phyloP scores from a whole-genome alignment of 2,888 invertebrate species.

The Xestobium rufovillosum region DNA sequence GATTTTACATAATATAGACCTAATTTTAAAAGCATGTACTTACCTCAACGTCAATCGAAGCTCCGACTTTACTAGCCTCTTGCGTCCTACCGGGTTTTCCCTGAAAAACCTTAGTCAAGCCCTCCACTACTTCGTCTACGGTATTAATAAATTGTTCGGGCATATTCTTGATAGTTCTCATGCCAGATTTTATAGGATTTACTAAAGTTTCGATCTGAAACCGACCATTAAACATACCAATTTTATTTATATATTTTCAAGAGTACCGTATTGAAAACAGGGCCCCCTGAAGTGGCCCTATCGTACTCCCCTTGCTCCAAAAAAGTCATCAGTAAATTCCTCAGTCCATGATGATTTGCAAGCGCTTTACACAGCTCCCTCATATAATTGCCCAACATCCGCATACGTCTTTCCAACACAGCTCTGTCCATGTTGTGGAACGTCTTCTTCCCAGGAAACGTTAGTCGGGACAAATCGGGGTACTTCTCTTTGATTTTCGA shows the following conservation, averaged over 20 bases:
- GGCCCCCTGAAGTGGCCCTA: slow-evolving; percentile 52
- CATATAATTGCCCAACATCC: slow-evolving; percentile 74
- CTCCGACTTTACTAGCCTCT: slow-evolving; percentile 44
- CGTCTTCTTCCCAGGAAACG: slow-evolving; percentile 88
- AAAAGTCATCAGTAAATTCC: slow-evolving; percentile 55
- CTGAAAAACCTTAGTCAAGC: slow-evolving; percentile 70
- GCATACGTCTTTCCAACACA: slow-evolving; percentile 78
- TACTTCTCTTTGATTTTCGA: slow-evolving; percentile 74
- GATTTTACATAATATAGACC: too few species aligned
- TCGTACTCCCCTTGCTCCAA: slow-evolving; percentile 66
- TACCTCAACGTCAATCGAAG: slow-evolving; percentile 51
- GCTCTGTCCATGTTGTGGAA: slow-evolving; percentile 85
- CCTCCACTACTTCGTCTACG: slow-evolving; percentile 76
- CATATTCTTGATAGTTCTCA: slow-evolving; percentile 79
- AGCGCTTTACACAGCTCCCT: slow-evolving; percentile 59
- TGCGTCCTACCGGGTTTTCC: slow-evolving; percentile 42
- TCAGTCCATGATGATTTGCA: slow-evolving; percentile 54
- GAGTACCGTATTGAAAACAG: slow-evolving; percentile 52
- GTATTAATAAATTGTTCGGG: slow-evolving; percentile 82
- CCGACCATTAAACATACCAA: slow-evolving; percentile 2
- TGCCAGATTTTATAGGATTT: slow-evolving; percentile 69
- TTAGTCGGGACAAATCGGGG: slow-evolving; percentile 66
- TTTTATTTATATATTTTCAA: not conserved
- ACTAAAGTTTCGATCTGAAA: slow-evolving; percentile 43
- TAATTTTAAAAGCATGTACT: too few species aligned